These are phyloP conservation scores for Dioctria linearis DNA, from an alignment of 2,888 invertebrate genomes.

Conservation along the genomic window DNA sequence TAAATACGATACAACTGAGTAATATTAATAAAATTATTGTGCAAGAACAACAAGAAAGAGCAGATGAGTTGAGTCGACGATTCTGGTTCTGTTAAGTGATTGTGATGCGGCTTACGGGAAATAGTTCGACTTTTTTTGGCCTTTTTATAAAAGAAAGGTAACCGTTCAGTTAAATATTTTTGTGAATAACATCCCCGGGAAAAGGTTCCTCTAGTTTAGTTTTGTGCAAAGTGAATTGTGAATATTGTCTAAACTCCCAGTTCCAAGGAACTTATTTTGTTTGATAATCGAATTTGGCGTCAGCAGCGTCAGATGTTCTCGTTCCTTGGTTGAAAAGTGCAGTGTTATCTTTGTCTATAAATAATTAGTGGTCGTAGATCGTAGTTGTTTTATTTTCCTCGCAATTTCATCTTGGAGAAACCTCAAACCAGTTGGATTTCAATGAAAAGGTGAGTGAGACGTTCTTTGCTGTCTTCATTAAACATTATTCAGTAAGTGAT, in stretches of 20 bases:
- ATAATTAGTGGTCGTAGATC: not conserved
- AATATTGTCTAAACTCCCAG: too few relatives aligned
- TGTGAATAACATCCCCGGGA: too few relatives aligned
- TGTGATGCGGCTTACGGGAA: too few relatives aligned
- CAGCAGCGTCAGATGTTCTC: slow-evolving; percentile 7
- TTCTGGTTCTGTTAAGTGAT: too few relatives aligned
- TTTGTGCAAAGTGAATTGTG: not conserved
- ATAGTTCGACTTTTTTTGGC: too few relatives aligned
- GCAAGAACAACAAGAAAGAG: too few relatives aligned
- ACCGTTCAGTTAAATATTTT: too few relatives aligned
- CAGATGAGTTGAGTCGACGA: too few relatives aligned
- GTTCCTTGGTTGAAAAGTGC: not conserved
- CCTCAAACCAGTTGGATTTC: slow-evolving; percentile 9
- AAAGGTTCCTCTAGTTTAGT: not conserved
- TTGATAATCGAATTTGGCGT: slow-evolving; percentile 1
- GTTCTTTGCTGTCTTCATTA: not conserved
- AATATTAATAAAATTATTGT: too few relatives aligned
- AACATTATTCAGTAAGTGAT: not conserved
- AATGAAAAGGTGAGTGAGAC: not conserved
- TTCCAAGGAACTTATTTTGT: not conserved
- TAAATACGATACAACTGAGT: too few relatives aligned
- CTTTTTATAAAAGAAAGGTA: too few relatives aligned
- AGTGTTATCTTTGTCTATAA: not conserved
- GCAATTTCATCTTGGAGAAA: not conserved
- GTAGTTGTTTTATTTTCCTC: not conserved